These are phyloP conservation scores for Harpagifer antarcticus DNA, from an alignment of 2,797 vertebrate genomes.

Conservation along the genomic window DNA sequence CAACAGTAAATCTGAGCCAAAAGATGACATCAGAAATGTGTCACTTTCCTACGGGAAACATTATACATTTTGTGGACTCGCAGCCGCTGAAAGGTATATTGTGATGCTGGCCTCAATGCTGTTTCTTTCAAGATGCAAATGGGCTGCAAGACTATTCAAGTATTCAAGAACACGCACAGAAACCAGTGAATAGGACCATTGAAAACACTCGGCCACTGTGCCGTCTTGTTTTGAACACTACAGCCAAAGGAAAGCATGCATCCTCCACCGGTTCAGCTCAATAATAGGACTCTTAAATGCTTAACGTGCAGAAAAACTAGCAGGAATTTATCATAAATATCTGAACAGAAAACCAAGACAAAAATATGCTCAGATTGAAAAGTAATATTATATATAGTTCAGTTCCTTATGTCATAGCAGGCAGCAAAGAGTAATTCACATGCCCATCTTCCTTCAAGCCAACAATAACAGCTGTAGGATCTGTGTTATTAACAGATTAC, in stretches of 20 bases:
- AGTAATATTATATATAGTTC: neutral
- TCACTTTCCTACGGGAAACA: slow-evolving; percentile 12
- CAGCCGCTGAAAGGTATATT: neutral
- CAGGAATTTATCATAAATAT: neutral
- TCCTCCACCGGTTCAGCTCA: neutral
- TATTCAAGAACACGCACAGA: slow-evolving; percentile 31
- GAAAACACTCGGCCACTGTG: slow-evolving; percentile 21
- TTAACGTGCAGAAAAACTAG: neutral
- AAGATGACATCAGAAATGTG: slow-evolving; percentile 13
- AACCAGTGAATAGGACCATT: slow-evolving; percentile 36
- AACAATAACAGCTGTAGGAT: slow-evolving; percentile 14
- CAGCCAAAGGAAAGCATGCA: slow-evolving; percentile 5
- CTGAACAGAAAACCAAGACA: neutral
- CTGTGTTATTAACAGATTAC: slow-evolving; percentile 32
- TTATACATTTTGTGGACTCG: neutral
- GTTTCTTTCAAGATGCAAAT: slow-evolving; percentile 9
- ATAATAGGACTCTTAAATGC: neutral
- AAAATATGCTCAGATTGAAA: neutral
- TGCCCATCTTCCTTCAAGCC: neutral
- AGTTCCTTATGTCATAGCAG: neutral
- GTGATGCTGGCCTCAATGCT: slow-evolving; percentile 6
- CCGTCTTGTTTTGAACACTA: slow-evolving; percentile 8
- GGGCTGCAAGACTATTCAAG: slow-evolving; percentile 19
- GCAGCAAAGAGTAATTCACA: neutral
- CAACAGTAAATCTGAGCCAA: neutral